Conservation (phyloP, 1,140 invertebrate species). For the Lepidotrigona ventralis region DNA sequence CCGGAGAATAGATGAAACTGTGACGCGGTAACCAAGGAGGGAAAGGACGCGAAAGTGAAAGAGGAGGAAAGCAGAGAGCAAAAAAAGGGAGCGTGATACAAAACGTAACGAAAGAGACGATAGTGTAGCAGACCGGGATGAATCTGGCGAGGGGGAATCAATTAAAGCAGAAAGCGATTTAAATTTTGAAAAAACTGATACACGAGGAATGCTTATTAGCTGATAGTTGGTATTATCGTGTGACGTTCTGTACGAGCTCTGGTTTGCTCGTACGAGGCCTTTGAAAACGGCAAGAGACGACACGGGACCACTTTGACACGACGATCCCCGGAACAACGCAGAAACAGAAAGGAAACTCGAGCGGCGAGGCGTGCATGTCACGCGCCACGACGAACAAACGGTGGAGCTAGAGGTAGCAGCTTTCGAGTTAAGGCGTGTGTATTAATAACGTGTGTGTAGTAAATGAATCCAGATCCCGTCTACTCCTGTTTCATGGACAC, state of each 20-base stretch:
- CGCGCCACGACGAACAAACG: neutral
- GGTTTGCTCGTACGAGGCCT: neutral
- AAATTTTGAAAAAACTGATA: slow-evolving; percentile 43
- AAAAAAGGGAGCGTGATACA: neutral
- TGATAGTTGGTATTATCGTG: slow-evolving; percentile 45
- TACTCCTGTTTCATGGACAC: no score
- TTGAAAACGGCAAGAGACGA: slow-evolving; percentile 18
- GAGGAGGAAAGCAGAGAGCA: neutral
- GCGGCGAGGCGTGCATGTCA: neutral
- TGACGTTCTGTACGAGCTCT: neutral
- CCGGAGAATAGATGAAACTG: neutral
- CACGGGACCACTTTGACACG: slow-evolving; percentile 47
- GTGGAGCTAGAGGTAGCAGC: neutral
- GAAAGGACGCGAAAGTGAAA: neutral
- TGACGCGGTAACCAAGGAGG: neutral
- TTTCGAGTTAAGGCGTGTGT: neutral
- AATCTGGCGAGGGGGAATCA: slow-evolving; percentile 6
- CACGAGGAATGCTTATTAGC: slow-evolving; percentile 56
- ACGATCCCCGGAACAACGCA: slow-evolving; percentile 19
- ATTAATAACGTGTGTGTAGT: no score
- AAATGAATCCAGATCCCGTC: no score
- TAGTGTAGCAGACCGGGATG: neutral
- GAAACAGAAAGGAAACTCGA: slow-evolving; percentile 47
- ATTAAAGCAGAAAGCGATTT: slow-evolving; percentile 58
- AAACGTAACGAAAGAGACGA: neutral